Percentiles rank a stretch among this genome's conserved stretches.
Evolutionary conservation across 2,888 invertebrate species (phyloP).

Genomic region (Andrena chrysosceles): DNA sequence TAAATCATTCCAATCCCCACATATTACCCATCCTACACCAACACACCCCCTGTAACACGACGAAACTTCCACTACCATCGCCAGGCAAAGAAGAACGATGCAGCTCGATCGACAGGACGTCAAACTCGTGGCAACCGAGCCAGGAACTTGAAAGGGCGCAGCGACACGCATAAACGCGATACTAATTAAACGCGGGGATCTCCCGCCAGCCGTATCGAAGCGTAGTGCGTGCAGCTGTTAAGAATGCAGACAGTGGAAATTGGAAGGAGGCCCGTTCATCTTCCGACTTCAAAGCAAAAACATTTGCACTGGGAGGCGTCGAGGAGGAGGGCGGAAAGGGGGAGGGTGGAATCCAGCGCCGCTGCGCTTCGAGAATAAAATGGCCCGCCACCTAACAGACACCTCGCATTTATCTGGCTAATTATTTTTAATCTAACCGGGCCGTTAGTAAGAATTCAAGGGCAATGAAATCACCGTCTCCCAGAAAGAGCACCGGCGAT

Average conservation of each 20-base stretch:
- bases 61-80: neutral
- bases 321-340: neutral
- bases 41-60: neutral
- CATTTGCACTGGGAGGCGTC: slow-evolving; percentile 65
- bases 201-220: slow-evolving; percentile 67
- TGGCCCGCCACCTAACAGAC: slow-evolving; percentile 64
- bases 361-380: slow-evolving; percentile 66
- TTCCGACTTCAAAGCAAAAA: slow-evolving; percentile 82
- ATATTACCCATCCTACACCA: neutral
- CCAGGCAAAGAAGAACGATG: neutral
- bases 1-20: neutral
- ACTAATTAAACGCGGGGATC: slow-evolving; percentile 76
- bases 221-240: slow-evolving; percentile 70
- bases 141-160: slow-evolving; percentile 48
- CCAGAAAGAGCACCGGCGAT: slow-evolving; percentile 58
- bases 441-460: slow-evolving; percentile 81
- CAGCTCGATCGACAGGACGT: slow-evolving; percentile 39
- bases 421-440: slow-evolving; percentile 83
- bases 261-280: slow-evolving; percentile 78
- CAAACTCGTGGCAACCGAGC: slow-evolving; percentile 5
- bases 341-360: neutral
- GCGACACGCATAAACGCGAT: slow-evolving; percentile 72
- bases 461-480: slow-evolving; percentile 80
- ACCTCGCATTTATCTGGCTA: slow-evolving; percentile 77
- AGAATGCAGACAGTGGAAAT: slow-evolving; percentile 80